Conservation (phyloP, 1,140 invertebrate genomes). For the Pseudomyrmex cubaensis region DNA sequence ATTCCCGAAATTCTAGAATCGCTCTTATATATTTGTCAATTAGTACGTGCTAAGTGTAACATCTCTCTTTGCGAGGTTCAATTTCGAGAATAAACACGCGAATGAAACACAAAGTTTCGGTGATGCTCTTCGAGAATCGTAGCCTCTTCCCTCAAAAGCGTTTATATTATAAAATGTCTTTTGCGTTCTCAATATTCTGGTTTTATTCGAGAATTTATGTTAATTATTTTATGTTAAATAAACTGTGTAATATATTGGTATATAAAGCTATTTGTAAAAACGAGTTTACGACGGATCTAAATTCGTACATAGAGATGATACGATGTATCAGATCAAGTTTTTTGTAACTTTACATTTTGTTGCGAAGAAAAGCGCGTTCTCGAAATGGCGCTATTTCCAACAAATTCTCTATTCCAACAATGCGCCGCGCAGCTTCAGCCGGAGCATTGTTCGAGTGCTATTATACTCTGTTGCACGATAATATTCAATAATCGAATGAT, state of each 20-base stretch:
- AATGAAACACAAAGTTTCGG: too few relatives aligned
- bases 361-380: neutral
- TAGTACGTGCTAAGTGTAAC: neutral
- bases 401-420: conserved; percentile 18
- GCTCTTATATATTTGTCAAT: conserved; percentile 27
- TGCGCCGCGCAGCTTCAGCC: neutral
- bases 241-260: neutral
- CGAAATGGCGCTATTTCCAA: neutral
- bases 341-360: conserved; percentile 10
- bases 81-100: too few relatives aligned
- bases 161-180: too few relatives aligned
- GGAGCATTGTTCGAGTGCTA: conserved; percentile 13
- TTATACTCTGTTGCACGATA: conserved; percentile 4
- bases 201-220: too few relatives aligned
- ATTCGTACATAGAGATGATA: conserved; percentile 1
- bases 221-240: neutral
- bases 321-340: conserved; percentile 8
- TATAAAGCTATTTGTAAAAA: neutral
- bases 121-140: too few relatives aligned
- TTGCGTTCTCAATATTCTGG: too few relatives aligned
- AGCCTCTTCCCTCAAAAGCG: too few relatives aligned
- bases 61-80: too few relatives aligned
- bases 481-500: neutral
- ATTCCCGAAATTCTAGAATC: conserved; percentile 35
- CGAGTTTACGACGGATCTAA: neutral